Conservation (phyloP, 2,888 invertebrate species). For the Hypercompe scribonia region DNA sequence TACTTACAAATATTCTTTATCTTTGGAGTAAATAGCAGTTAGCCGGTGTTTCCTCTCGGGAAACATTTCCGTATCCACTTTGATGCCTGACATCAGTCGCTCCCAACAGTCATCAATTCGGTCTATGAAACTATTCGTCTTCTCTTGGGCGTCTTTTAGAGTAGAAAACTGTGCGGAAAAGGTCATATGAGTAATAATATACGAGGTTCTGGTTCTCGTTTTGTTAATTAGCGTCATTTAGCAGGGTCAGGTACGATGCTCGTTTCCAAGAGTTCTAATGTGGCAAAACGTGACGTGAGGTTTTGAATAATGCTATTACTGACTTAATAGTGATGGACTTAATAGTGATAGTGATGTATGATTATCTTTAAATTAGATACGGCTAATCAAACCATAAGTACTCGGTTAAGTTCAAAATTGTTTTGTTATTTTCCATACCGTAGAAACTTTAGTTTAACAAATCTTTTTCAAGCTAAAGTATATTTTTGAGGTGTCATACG, state of each 20-base stretch:
- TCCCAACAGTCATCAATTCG: constrained; percentile 86
- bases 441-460: background rate
- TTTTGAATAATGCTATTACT: background rate
- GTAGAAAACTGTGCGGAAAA: constrained; percentile 85
- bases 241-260: background rate
- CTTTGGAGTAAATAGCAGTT: constrained; percentile 95
- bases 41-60: constrained; percentile 93
- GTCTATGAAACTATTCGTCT: constrained; percentile 86
- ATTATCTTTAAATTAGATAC: background rate
- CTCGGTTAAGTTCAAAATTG: background rate
- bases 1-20: constrained; percentile 96
- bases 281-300: background rate
- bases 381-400: background rate
- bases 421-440: background rate
- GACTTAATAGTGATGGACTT: background rate
- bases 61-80: constrained; percentile 90
- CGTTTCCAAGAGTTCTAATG: background rate
- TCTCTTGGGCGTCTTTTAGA: constrained; percentile 87
- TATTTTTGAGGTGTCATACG: background rate
- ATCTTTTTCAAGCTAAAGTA: too few species aligned
- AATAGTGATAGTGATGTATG: too few species aligned
- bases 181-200: background rate
- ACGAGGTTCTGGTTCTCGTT: background rate
- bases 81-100: constrained; percentile 85
- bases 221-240: constrained; percentile 4